Evolutionary conservation across 2,888 invertebrate species (phyloP).

Genomic region (Athalia circularis): DNA sequence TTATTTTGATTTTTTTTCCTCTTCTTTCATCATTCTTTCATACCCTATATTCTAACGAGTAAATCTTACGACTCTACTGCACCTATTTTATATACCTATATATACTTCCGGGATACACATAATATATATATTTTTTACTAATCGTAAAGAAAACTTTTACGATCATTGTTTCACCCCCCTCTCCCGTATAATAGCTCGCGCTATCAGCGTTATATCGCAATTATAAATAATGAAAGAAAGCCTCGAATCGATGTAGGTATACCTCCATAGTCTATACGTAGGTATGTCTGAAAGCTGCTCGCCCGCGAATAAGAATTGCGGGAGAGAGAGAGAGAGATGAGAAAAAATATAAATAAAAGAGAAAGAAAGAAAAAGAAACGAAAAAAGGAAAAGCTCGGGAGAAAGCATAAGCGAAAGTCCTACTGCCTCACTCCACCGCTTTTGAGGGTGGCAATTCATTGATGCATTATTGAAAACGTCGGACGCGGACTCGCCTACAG

Average conservation of each 20-base stretch:
- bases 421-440: not conserved
- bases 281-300: conserved; percentile 48
- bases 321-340: not conserved
- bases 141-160: no score
- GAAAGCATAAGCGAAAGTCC: not conserved
- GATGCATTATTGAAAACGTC: conserved; percentile 48
- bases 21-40: not conserved
- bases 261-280: not conserved
- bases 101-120: no score
- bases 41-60: no score
- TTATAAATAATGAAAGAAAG: no score
- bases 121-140: no score
- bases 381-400: conserved; percentile 6
- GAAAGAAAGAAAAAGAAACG: not conserved
- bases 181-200: no score
- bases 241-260: no score
- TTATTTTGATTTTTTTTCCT: not conserved
- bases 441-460: conserved; percentile 31
- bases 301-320: conserved; percentile 12
- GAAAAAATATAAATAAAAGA: not conserved
- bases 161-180: no score
- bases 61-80: no score
- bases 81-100: not conserved
- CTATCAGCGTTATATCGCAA: no score
- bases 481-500: conserved; percentile 1